A percentile compares a stretch with the other conserved stretches of the same genome.
These are phyloP conservation scores for Lepidurus packardi DNA, from an alignment of 1,140 invertebrate genomes.

Conservation along the genomic window DNA sequence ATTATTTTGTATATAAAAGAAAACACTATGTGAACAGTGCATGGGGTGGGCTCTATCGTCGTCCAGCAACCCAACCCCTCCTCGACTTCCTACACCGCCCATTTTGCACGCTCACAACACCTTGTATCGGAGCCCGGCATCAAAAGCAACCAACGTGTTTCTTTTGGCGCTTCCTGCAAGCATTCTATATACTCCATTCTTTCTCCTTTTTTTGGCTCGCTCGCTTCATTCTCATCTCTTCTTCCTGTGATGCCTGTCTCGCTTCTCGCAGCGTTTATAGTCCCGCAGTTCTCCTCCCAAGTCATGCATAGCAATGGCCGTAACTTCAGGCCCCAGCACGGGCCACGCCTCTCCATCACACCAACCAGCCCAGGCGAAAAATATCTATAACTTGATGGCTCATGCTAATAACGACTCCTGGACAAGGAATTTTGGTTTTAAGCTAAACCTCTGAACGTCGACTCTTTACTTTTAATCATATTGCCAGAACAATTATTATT, in stretches of 20 bases:
- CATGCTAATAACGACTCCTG: conserved; percentile 19
- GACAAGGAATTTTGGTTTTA: background rate
- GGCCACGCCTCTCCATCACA: conserved; percentile 20
- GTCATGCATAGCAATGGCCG: conserved; percentile 20
- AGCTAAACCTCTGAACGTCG: background rate
- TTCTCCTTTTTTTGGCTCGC: background rate
- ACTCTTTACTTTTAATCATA: too few relatives aligned
- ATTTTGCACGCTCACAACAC: conserved; percentile 18
- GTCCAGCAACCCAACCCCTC: background rate
- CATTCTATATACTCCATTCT: background rate
- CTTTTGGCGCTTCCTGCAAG: background rate
- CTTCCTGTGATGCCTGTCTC: background rate
- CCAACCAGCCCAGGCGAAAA: background rate
- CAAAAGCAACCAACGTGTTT: background rate
- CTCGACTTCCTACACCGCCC: background rate
- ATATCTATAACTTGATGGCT: background rate
- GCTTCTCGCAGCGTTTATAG: background rate
- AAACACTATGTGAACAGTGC: too few relatives aligned
- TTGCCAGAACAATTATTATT: too few relatives aligned
- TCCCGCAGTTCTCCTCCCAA: conserved; percentile 10
- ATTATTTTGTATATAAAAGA: too few relatives aligned
- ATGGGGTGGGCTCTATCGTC: too few relatives aligned
- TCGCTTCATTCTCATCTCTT: background rate
- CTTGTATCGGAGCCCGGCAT: conserved; percentile 11
- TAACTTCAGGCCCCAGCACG: background rate